Evolutionary conservation across 2,113 vertebrate species (phyloP), one percentile per base, ranked within the genome.

Genomic region (Pteruthius melanotis): DNA sequence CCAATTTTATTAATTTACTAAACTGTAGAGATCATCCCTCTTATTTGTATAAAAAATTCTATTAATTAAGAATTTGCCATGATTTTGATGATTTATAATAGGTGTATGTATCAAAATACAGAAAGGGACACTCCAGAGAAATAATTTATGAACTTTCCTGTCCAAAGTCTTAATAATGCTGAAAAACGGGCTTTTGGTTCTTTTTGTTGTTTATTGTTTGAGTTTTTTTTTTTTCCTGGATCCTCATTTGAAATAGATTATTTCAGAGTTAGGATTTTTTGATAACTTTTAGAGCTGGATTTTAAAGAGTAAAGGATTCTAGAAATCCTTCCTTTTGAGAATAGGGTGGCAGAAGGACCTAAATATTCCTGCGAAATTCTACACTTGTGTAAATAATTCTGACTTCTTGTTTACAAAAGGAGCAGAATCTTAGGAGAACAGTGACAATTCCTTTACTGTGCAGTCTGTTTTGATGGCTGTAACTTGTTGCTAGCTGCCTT

Each of bases 161-260:
- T 65, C 61, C 40, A 53, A 70, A 70, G 39, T 16, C 18, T 45
- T 82, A 21, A 37, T 37, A 33, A 31, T 24, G 8, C 9, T 39
- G 14, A 33, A 54, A 78, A 90, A 50, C 14, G 45, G 26, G 5
- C 1, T 61, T 72, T 63, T 52, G 1, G 10, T 11, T 65, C 2
- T 31, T 21, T 24, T 35, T 22, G 27, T 33, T 49, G 14, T 16
- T 44, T 44, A 14, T 44, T 40, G 1, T 3, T 11, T 22, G 5
- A 2, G 16, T 45, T 13, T 11, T 42, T 42, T 10, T 35, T 23
- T 4, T 2, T 1, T 1, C 6, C 15, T 30, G 9, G 9, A 47
- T 70, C 19, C 45, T 66, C 18, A 40, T 79, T 75, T 68, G 33
- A 68, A 87, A 56, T 20, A 54, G n/a, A 44, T 16, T 66, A 66